Percentiles rank a stretch among this genome's conserved stretches.
Conservation (phyloP, 2,113 vertebrate genomes). For the Sorex araneus region DNA sequence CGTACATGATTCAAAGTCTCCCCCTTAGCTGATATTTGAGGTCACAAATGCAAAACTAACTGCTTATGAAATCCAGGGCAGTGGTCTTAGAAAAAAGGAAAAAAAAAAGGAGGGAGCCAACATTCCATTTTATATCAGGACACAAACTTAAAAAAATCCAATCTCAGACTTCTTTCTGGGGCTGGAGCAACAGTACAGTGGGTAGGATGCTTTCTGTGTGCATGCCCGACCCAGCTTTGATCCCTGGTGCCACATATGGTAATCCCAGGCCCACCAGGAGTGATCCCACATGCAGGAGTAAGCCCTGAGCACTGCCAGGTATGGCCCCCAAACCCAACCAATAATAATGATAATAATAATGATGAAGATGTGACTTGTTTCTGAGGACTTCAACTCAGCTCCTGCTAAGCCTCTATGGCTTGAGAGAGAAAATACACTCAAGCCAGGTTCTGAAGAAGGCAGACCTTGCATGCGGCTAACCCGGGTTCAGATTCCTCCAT, state of each 20-base stretch:
- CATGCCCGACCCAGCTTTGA: too few relatives aligned
- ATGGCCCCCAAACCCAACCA: too few relatives aligned
- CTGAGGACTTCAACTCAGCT: slow-evolving; percentile 37
- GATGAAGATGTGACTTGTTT: background rate
- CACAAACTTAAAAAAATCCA: slow-evolving; percentile 36
- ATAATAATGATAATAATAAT: background rate
- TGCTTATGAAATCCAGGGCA: slow-evolving; percentile 67
- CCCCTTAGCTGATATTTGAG: slow-evolving; percentile 24
- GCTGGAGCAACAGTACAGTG: too few relatives aligned
- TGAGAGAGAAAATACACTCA: slow-evolving; percentile 7
- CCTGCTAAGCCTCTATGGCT: background rate
- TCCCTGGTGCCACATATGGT: too few relatives aligned
- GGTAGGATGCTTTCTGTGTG: too few relatives aligned
- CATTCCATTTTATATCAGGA: background rate
- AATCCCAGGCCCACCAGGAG: too few relatives aligned
- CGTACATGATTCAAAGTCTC: slow-evolving; percentile 37
- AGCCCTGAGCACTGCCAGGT: too few relatives aligned
- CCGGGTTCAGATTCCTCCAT: too few relatives aligned
- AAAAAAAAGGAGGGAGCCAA: slow-evolving; percentile 48
- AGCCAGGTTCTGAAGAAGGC: background rate
- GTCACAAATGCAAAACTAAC: slow-evolving; percentile 73
- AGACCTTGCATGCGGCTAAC: too few relatives aligned
- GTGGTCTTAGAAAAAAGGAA: background rate
- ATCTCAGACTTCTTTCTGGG: too few relatives aligned
- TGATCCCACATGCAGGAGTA: too few relatives aligned